Base-by-base conservation (phyloP, 2,797 vertebrate species). In the Pangasius macronema region DNA sequence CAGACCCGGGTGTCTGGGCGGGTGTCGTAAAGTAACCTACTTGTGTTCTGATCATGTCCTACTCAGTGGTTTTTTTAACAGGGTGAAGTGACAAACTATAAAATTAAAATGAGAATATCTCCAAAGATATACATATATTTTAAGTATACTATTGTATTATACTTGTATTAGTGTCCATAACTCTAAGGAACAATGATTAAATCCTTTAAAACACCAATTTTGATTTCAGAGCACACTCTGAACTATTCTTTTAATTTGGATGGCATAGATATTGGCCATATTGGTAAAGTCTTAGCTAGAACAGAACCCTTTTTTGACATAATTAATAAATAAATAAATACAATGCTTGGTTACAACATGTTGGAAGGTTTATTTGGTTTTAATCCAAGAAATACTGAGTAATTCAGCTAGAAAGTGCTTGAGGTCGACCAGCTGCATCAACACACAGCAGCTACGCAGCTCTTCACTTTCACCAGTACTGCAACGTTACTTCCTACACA, bases 341-440 rank as follows among this genome's bases (percentile, higher is more conserved):
- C 13, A 5, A 73, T n/a, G 0, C 2, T 53, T 10, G 51, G n/a
- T 77, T 77, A 9, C 20, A 22, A 16, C 11, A 9, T 39, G 3
- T 65, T 39, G 39, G 16, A 10, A 8, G 22, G 27, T 63, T 67
- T 68, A 46, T 10, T 51, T 5, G 27, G 18, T 9, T 83, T 39
- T 30, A 51, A 49, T 46, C 80, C 59, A 82, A 49, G 39, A 53
- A 30, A 76, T 30, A 53, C 16, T 53, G 53, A 63, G 36, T 39
- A 63, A 63, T 42, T 9, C 10, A 30, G 18, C 16, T 67, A 49
- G 53, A 77, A 68, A 55, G 20, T 36, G 42, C 7, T 36, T 53
- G 14, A 51, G 33, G 61, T 80, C n/a, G 57, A 3, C 24, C 84
- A 76, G 70, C 84, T 85, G 70, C 55, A 76, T 63, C 84, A 76